Evolutionary conservation across 2,113 vertebrate genomes (phyloP).

Genomic region (Helogale parvula): DNA sequence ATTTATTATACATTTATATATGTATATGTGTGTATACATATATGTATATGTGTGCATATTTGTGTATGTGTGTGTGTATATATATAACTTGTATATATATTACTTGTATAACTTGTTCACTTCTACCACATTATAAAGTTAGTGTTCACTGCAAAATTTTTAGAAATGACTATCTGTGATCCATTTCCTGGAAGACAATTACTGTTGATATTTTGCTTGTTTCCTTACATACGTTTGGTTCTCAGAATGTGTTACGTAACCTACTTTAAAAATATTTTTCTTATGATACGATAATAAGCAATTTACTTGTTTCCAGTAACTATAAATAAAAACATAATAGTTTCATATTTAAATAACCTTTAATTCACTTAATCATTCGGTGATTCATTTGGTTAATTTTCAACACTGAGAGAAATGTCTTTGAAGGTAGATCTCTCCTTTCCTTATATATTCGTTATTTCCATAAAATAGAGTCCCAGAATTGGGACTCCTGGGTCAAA

Average conservation of each 20-base stretch:
- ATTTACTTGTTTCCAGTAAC: background rate
- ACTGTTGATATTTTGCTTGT: background rate
- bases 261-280: background rate
- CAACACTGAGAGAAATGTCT: background rate
- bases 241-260: background rate
- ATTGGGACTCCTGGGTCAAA: background rate
- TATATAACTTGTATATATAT: background rate
- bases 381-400: background rate
- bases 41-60: no score
- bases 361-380: background rate
- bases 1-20: background rate
- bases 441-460: slow-evolving; percentile 20
- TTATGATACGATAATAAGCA: background rate
- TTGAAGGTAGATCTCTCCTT: background rate
- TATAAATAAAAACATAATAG: background rate
- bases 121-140: background rate
- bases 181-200: background rate
- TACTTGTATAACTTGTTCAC: background rate
- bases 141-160: background rate
- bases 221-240: background rate
- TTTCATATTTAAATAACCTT: background rate
- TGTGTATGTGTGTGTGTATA: background rate
- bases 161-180: background rate
- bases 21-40: background rate
- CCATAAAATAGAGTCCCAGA: background rate